Base-by-base conservation (phyloP, 2,797 vertebrate species). In the Poliocrania exsul region DNA sequence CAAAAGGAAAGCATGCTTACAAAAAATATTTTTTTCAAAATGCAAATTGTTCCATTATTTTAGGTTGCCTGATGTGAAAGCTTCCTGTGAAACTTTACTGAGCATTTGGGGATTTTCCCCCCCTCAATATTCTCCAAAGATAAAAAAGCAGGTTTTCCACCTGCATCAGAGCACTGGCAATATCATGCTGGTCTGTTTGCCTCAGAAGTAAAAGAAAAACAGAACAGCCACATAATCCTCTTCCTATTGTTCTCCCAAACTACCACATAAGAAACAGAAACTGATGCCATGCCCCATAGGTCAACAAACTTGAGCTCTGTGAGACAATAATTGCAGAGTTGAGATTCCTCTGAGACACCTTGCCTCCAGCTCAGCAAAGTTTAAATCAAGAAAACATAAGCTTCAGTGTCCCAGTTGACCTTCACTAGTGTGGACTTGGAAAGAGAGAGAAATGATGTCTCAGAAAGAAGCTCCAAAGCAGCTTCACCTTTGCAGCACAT, bases 251-350 rank as follows among this genome's bases (percentile, higher is more conserved):
- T 78, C 73, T 92, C 53, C 17, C 70, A 92, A 54, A 9, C 67
- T 42, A 74, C 25, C 46, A 90, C 40, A 10, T 46, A 66, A 70
- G 85, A 79, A 79, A 86, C 13, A 72, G 54, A 91, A 95, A 92
- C 71, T 54, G 72, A 87, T 79, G 84, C 82, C 86, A 87, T 92
- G 86, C 62, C 84, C 77, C 75, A 62, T 2, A 95, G 73, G 92
- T 94, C 90, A 96, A 96, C 89, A 94, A 92, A 93, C 78, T 88
- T 94, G 80, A 91, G 85, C 84, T 95, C 56, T 75, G 40, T 28
- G 70, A 94, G 79, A 65, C 16, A 24, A 16, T 88, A 95, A 93
- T 3, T 81, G 81, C 62, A 81, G 93, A 91, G 86, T 13, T 66
- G 88, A 96, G 81, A 80, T 60, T 79, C 69, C 91, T 94, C 69